phyloP scores from a whole-genome alignment of 2,797 vertebrate genomes.

The Ctenosaura bakeri region DNA sequence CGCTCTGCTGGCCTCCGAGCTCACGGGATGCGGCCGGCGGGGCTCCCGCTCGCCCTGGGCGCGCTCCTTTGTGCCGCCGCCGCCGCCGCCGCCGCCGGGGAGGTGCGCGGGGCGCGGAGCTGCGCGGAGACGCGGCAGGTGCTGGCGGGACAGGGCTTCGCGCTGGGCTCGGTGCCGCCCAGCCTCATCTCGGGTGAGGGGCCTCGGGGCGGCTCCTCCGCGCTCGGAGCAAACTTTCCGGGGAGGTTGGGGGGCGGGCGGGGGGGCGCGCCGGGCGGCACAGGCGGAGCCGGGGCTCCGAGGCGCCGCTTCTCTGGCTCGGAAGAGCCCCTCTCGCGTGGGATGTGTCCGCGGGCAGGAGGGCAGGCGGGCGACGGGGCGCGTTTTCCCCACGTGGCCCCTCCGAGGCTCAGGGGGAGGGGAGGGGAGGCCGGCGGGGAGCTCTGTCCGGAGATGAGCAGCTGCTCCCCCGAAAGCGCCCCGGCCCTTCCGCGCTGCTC shows the following conservation, averaged over 20 bases:
- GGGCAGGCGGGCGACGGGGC: too few relatives aligned
- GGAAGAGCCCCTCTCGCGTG: too few relatives aligned
- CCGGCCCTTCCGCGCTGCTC: not conserved
- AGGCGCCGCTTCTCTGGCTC: not conserved
- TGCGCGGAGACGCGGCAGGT: slow-evolving; percentile 89
- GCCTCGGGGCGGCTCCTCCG: not conserved
- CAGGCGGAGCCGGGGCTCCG: not conserved
- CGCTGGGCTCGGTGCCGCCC: slow-evolving; percentile 84
- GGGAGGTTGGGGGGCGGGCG: not conserved
- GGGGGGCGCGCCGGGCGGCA: too few relatives aligned
- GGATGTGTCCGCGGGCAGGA: too few relatives aligned
- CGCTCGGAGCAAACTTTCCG: not conserved
- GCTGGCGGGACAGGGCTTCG: slow-evolving; percentile 88
- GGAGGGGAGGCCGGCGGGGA: not conserved
- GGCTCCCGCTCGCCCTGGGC: slow-evolving; percentile 46
- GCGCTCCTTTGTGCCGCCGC: slow-evolving; percentile 74
- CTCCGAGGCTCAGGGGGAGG: not conserved
- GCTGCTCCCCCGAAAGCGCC: too few relatives aligned
- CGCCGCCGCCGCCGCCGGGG: slow-evolving; percentile 43
- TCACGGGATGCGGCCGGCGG: slow-evolving; percentile 43
- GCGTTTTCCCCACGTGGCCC: too few relatives aligned
- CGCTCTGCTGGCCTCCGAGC: slow-evolving; percentile 5
- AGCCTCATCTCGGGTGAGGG: slow-evolving; percentile 89
- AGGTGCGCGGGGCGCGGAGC: slow-evolving; percentile 77
- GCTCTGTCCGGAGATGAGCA: too few relatives aligned